Conservation (phyloP, 2,888 invertebrate genomes). For the Linyphia triangularis region DNA sequence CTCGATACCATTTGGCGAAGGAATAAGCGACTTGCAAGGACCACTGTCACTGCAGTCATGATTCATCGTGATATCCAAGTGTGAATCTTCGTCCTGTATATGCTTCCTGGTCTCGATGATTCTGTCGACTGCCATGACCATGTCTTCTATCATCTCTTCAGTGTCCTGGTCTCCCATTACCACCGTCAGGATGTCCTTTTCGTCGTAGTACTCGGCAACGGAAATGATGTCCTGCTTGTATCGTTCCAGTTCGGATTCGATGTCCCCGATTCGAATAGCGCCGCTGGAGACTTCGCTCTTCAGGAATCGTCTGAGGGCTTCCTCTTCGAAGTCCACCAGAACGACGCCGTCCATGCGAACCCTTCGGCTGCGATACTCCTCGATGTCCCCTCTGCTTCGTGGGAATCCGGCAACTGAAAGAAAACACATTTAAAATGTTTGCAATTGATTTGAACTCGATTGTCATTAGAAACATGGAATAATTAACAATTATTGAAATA, state of each 20-base stretch:
- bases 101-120: conserved; percentile 57
- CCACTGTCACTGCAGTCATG: conserved; percentile 5
- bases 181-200: conserved; percentile 65
- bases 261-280: conserved; percentile 20
- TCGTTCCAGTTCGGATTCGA: conserved; percentile 59
- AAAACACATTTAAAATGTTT: neutral
- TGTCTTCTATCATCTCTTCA: conserved; percentile 67
- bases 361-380: conserved; percentile 60
- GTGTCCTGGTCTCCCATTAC: conserved; percentile 72
- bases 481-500: neutral
- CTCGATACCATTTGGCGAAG: conserved; percentile 21
- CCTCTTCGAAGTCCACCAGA: conserved; percentile 71
- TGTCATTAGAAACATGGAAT: no score
- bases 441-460: no score
- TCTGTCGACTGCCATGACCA: conserved; percentile 63
- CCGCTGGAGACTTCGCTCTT: conserved; percentile 48
- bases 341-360: conserved; percentile 68
- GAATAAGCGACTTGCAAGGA: conserved; percentile 33
- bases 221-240: conserved; percentile 71
- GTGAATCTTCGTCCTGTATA: conserved; percentile 22
- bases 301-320: conserved; percentile 53
- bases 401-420: conserved; percentile 72
- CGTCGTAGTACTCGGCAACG: conserved; percentile 71
- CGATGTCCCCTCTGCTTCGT: conserved; percentile 68
- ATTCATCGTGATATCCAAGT: neutral